Percentiles rank a stretch among this genome's conserved stretches.
phyloP scores from a whole-genome alignment of 1,140 invertebrate species.

The Drosophila arawakana region DNA sequence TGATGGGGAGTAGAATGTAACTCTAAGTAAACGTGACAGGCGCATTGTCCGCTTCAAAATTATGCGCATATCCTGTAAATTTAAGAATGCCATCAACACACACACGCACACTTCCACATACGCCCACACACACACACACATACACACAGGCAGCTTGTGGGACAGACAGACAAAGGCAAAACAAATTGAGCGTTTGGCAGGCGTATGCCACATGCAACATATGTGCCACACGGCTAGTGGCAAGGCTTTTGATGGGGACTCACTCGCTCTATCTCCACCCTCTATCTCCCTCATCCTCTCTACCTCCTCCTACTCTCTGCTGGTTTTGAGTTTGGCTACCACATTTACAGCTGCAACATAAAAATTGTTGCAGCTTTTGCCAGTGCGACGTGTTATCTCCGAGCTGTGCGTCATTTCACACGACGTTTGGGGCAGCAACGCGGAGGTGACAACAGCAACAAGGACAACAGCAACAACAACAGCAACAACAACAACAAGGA shows the following conservation, averaged over 20 bases:
- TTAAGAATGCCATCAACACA: slow-evolving; percentile 66
- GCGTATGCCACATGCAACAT: slow-evolving; percentile 50
- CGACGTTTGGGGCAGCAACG: slow-evolving; percentile 18
- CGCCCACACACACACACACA: slow-evolving; percentile 6
- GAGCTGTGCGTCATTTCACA: slow-evolving; percentile 79
- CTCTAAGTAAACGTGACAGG: slow-evolving; percentile 43
- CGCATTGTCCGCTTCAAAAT: slow-evolving; percentile 65
- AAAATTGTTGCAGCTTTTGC: slow-evolving; percentile 67
- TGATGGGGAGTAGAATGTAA: background rate
- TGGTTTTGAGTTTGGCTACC: slow-evolving; percentile 28
- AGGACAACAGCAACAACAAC: background rate
- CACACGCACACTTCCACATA: slow-evolving; percentile 3
- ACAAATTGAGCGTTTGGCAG: slow-evolving; percentile 71
- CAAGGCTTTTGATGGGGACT: background rate
- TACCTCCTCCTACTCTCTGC: background rate
- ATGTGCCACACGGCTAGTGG: slow-evolving; percentile 28
- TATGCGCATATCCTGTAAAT: slow-evolving; percentile 81
- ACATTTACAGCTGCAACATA: slow-evolving; percentile 64
- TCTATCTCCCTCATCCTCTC: background rate
- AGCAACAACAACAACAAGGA: slow-evolving; percentile 10
- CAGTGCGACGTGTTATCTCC: slow-evolving; percentile 71
- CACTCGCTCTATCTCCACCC: background rate
- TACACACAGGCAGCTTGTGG: background rate
- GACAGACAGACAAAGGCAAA: slow-evolving; percentile 65
- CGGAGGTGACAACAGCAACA: slow-evolving; percentile 3